Percentiles rank a stretch among this genome's conserved stretches.
phyloP scores from a whole-genome alignment of 2,797 vertebrate species.

The Echiichthys vipera region DNA sequence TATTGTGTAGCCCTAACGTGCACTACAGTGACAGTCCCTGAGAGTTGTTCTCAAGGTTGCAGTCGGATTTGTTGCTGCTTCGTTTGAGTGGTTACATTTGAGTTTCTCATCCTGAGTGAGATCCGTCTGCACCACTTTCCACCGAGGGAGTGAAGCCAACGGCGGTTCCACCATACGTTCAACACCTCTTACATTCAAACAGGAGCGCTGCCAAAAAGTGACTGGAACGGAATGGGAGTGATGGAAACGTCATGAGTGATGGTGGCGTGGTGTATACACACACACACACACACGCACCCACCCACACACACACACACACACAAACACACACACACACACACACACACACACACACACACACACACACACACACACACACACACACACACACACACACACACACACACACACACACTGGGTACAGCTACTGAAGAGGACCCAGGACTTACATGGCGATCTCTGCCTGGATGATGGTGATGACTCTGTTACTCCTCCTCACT shows the following conservation, averaged over 20 bases:
- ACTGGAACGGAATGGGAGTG: constrained; percentile 31
- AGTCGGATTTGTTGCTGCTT: background rate
- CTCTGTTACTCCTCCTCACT: constrained; percentile 20
- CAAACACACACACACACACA: constrained; percentile 1
- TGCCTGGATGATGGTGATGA: constrained; percentile 46
- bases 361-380: constrained; percentile 4
- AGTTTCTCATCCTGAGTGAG: background rate
- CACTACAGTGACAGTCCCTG: too few relatives aligned
- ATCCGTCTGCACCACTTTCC: constrained; percentile 27
- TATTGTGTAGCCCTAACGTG: too few relatives aligned
- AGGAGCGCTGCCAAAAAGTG: constrained; percentile 6
- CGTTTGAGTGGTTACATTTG: background rate
- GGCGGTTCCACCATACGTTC: background rate
- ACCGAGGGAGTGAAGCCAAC: background rate
- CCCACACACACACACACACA: constrained; percentile 7
- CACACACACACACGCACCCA: constrained; percentile 4
- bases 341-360: background rate
- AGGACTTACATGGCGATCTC: constrained; percentile 67
- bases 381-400: constrained; percentile 16
- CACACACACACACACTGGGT: background rate
- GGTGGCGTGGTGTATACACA: background rate
- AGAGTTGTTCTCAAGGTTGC: background rate
- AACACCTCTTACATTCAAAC: constrained; percentile 8
- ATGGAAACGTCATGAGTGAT: constrained; percentile 32
- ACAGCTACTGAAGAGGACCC: constrained; percentile 3